Conservation (phyloP, 1,140 invertebrate genomes). For the Drosophila lowei region DNA sequence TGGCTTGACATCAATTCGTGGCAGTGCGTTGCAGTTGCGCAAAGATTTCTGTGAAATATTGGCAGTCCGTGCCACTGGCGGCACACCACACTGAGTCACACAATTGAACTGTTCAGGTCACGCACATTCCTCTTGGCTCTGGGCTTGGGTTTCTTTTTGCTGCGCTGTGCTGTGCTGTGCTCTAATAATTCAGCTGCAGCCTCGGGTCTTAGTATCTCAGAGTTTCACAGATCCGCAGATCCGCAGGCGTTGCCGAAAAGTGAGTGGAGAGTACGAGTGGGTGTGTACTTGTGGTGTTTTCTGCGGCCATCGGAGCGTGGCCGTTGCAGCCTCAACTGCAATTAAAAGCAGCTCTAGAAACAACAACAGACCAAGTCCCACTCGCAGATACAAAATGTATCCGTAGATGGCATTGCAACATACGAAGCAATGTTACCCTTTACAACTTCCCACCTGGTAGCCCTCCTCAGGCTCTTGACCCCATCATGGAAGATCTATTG, state of each 20-base stretch:
- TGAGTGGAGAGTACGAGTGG: slow-evolving; percentile 16
- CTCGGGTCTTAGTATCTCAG: slow-evolving; percentile 17
- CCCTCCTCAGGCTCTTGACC: neutral
- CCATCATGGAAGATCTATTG: slow-evolving; percentile 3
- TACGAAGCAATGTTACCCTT: neutral
- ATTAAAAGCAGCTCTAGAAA: slow-evolving; percentile 59
- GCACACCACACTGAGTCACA: slow-evolving; percentile 7
- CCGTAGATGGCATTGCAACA: slow-evolving; percentile 37
- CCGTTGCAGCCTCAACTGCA: slow-evolving; percentile 54
- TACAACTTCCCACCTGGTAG: no score
- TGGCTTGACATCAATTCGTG: neutral
- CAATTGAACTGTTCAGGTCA: slow-evolving; percentile 28
- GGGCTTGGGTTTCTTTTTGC: neutral
- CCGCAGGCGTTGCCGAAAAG: slow-evolving; percentile 47
- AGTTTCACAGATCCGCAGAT: neutral
- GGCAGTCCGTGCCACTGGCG: slow-evolving; percentile 7
- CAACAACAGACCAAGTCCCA: neutral
- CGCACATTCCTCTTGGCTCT: slow-evolving; percentile 31
- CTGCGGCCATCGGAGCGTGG: slow-evolving; percentile 57
- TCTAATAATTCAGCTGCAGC: slow-evolving; percentile 41
- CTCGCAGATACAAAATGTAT: slow-evolving; percentile 21
- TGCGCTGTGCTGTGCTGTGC: neutral
- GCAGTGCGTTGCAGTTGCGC: slow-evolving; percentile 1
- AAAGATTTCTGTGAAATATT: slow-evolving; percentile 11
- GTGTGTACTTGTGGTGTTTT: slow-evolving; percentile 8